These are phyloP conservation scores for Podarcis siculus DNA, from an alignment of 2,797 vertebrate genomes.

Conservation along the genomic window DNA sequence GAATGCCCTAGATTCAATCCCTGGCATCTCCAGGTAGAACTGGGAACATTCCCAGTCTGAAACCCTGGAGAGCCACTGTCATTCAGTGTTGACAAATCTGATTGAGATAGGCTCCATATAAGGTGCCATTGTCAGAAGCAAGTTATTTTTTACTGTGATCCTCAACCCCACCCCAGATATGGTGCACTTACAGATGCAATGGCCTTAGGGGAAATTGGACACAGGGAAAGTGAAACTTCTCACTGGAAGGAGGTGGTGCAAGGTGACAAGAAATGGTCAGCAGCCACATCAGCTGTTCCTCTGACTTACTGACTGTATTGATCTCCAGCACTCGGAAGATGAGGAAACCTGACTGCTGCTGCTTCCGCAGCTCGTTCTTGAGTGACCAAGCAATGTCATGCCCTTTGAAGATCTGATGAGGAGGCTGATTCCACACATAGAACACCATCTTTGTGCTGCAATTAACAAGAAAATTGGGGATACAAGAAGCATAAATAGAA, in stretches of 20 bases:
- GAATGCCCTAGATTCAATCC: no score
- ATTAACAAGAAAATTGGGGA: neutral
- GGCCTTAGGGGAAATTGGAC: neutral
- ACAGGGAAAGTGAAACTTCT: neutral
- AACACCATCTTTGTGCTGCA: constrained; percentile 95
- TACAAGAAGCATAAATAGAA: neutral
- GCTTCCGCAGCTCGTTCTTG: constrained; percentile 89
- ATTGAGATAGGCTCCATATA: no score
- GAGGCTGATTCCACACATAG: constrained; percentile 91
- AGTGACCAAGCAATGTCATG: constrained; percentile 88
- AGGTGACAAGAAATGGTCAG: neutral
- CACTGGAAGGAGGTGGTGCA: neutral
- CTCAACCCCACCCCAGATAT: neutral
- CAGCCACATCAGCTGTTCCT: neutral
- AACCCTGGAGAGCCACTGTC: no score
- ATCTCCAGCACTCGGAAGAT: constrained; percentile 90
- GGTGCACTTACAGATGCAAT: neutral
- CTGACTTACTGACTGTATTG: constrained; percentile 93
- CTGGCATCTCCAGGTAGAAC: no score
- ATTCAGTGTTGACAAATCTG: no score
- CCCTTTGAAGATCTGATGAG: constrained; percentile 90
- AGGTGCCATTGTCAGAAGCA: no score
- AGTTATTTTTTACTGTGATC: no score
- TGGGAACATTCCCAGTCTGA: no score
- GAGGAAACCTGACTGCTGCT: constrained; percentile 96